Percentiles rank a stretch among this genome's conserved stretches.
Conservation (phyloP, 92 coral and sea anemone genomes). For the Bergia sp. region DNA sequence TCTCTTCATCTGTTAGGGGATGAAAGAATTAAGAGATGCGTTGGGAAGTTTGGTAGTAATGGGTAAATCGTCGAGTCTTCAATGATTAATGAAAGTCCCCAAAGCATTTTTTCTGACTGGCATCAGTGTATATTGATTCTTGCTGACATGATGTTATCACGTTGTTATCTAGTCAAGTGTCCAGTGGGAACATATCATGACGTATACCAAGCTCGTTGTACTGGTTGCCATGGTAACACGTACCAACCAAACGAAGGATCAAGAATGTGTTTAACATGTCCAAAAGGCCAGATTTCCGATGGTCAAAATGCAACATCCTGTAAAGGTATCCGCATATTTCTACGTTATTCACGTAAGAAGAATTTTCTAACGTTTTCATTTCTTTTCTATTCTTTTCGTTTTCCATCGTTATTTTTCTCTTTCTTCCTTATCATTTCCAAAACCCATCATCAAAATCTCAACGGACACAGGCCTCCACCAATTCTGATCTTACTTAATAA, state of each 20-base stretch:
- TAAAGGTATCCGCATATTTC: constrained; percentile 21
- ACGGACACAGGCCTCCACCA: no score
- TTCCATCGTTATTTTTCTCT: neutral
- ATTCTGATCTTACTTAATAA: no score
- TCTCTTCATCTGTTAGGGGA: neutral
- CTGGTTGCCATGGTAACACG: constrained; percentile 52
- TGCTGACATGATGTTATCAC: neutral
- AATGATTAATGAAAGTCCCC: neutral
- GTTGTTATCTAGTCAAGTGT: constrained; percentile 45
- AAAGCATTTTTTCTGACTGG: neutral
- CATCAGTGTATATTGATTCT: neutral
- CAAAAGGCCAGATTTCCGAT: constrained; percentile 47
- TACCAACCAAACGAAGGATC: constrained; percentile 64
- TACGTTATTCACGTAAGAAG: neutral
- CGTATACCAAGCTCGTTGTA: constrained; percentile 46
- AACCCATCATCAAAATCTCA: no score
- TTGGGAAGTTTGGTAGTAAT: no score
- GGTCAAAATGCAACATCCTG: constrained; percentile 52
- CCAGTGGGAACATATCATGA: constrained; percentile 60
- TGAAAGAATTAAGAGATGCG: no score
- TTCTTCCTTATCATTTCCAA: no score
- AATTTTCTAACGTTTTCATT: neutral
- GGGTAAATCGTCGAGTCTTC: neutral
- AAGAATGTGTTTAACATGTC: constrained; percentile 56
- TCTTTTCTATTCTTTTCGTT: neutral